Conservation (phyloP, 2,888 invertebrate species). For the Oxytorus armatus region DNA sequence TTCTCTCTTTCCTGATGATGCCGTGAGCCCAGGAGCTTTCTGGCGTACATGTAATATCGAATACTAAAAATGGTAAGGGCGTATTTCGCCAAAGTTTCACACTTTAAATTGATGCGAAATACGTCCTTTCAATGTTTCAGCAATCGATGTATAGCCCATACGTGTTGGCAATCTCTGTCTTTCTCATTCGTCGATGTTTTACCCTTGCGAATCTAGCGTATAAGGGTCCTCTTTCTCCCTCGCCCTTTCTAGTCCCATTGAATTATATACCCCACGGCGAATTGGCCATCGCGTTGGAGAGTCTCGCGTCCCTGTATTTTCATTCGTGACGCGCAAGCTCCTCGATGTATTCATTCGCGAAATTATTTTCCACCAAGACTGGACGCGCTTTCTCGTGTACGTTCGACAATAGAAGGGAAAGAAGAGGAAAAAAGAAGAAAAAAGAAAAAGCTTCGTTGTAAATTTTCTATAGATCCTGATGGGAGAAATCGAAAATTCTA, state of each 20-base stretch:
- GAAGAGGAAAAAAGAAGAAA: conserved; percentile 14
- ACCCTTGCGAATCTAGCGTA: conserved; percentile 7
- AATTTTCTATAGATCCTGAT: conserved; percentile 34
- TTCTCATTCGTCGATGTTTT: too few species aligned
- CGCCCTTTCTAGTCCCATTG: conserved; percentile 20
- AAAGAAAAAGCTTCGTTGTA: conserved; percentile 4
- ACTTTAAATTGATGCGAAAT: background rate
- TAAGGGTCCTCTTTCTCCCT: conserved; percentile 6
- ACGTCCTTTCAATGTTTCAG: background rate
- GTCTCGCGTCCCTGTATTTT: conserved; percentile 20
- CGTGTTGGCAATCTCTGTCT: too few species aligned
- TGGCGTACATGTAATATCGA: background rate
- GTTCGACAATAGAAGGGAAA: background rate
- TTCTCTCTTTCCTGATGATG: conserved; percentile 20
- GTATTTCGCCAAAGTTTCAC: background rate
- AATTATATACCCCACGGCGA: conserved; percentile 35
- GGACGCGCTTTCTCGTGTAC: background rate
- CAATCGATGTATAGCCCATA: too few species aligned
- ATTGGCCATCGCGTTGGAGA: conserved; percentile 33
- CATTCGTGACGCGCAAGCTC: conserved; percentile 28
- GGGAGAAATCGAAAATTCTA: conserved; percentile 39
- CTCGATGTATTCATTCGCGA: conserved; percentile 57
- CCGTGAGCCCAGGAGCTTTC: conserved; percentile 23
- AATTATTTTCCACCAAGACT: conserved; percentile 46
- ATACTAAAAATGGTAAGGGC: background rate